These are phyloP conservation scores for Chaenocephalus aceratus DNA, from an alignment of 2,113 vertebrate genomes.

Conservation along the genomic window DNA sequence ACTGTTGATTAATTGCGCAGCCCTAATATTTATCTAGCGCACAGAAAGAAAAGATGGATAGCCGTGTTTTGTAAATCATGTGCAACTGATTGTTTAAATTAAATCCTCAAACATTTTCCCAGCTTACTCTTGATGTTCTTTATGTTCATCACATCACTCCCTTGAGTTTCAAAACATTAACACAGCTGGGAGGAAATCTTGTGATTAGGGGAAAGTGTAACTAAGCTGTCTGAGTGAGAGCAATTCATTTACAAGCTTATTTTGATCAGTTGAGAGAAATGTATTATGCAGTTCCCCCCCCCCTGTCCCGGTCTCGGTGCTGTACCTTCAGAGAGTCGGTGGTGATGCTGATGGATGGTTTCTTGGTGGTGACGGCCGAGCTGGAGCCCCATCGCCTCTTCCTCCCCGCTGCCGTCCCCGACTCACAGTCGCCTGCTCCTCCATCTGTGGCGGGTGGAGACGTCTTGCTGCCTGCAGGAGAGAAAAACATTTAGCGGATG, in stretches of 20 bases:
- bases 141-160: background rate
- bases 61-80: background rate
- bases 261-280: too few relatives aligned
- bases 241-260: too few relatives aligned
- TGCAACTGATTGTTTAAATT: background rate
- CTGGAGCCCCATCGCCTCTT: slow-evolving; percentile 94
- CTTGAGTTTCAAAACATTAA: background rate
- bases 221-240: too few relatives aligned
- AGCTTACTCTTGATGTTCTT: background rate
- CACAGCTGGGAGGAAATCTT: too few relatives aligned
- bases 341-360: slow-evolving; percentile 94
- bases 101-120: background rate
- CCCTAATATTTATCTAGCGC: too few relatives aligned
- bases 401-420: slow-evolving; percentile 84
- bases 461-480: slow-evolving; percentile 74
- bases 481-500: background rate
- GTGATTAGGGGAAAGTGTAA: too few relatives aligned
- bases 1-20: too few relatives aligned
- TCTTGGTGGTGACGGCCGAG: slow-evolving; percentile 91
- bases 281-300: too few relatives aligned
- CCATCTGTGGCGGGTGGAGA: slow-evolving; percentile 71
- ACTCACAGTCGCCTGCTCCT: slow-evolving; percentile 73
- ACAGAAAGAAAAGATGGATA: too few relatives aligned
- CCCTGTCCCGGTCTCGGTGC: background rate
- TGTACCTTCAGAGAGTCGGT: slow-evolving; percentile 93